Conservation (phyloP, 2,888 invertebrate species). For the Mimumesa dahlbomi region DNA sequence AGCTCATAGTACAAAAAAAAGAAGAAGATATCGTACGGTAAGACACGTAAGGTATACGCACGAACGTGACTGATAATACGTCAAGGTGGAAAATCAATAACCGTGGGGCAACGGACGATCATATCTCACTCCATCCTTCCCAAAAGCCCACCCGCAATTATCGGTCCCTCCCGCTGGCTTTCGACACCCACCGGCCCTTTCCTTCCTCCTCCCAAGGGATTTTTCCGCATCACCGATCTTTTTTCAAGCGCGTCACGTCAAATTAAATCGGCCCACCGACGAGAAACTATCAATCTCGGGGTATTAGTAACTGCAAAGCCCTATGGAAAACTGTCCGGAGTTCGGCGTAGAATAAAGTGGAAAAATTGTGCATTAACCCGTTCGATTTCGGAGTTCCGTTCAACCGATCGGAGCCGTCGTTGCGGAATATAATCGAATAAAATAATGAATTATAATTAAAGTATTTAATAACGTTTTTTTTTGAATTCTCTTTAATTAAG, state of each 20-base stretch:
- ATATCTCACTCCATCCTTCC: background rate
- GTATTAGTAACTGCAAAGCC: slow-evolving; percentile 8
- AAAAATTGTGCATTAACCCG: background rate
- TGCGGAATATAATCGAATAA: no score
- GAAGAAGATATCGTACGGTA: background rate
- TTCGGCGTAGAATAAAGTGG: background rate
- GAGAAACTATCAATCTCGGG: slow-evolving; percentile 20
- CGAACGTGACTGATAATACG: slow-evolving; percentile 1
- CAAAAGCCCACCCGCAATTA: slow-evolving; percentile 19
- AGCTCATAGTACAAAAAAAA: background rate
- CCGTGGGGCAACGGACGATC: background rate
- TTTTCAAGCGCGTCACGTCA: slow-evolving; percentile 15
- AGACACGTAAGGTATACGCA: background rate
- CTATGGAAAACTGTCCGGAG: background rate
- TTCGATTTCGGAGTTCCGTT: no score
- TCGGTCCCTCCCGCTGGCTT: slow-evolving; percentile 6
- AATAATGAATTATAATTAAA: no score
- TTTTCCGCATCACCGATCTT: slow-evolving; percentile 25
- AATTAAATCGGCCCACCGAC: slow-evolving; percentile 19
- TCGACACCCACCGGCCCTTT: slow-evolving; percentile 1
- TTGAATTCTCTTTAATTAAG: no score
- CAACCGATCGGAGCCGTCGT: no score
- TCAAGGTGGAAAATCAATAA: slow-evolving; percentile 31
- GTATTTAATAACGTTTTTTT: no score
- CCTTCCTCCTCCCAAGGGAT: slow-evolving; percentile 19